Evolutionary conservation across 2,113 vertebrate genomes (phyloP).

Genomic region (Urocitellus parryii): DNA sequence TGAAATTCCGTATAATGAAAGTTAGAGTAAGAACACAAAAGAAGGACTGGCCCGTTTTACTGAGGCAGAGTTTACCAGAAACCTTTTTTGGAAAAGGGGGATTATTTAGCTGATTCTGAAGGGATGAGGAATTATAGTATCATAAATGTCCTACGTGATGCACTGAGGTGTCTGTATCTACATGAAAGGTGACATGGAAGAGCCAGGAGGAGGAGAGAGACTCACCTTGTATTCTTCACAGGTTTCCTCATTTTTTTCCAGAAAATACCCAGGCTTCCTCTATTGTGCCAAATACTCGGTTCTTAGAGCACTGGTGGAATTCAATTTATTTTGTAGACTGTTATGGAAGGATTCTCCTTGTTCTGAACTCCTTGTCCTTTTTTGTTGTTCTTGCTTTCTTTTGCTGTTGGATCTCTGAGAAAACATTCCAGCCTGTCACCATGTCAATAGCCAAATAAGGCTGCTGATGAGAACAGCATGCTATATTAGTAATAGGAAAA

Average conservation of each 20-base stretch:
- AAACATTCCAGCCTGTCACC: constrained; percentile 66
- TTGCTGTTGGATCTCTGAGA: constrained; percentile 46
- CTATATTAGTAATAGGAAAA: constrained; percentile 66
- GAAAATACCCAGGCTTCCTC: not conserved
- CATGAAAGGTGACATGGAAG: not conserved
- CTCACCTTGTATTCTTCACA: not conserved
- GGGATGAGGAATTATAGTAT: not conserved
- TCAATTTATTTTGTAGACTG: constrained; percentile 3
- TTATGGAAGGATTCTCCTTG: constrained; percentile 33
- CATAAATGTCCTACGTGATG: not conserved
- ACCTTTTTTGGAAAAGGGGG: not conserved
- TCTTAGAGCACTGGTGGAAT: not conserved
- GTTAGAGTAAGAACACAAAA: not conserved
- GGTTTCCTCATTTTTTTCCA: not conserved
- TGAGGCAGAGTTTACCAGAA: not conserved
- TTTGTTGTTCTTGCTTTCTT: constrained; percentile 59
- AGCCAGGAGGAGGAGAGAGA: not conserved
- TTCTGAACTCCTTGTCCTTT: constrained; percentile 67
- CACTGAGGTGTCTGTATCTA: not conserved
- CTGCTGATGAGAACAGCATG: constrained; percentile 71
- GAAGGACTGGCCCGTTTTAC: not conserved
- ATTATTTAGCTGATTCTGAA: not conserved
- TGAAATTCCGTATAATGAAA: not conserved
- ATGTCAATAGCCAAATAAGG: constrained; percentile 55
- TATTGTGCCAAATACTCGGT: not conserved